Base-by-base conservation (phyloP, 2,888 invertebrate species). In the Ichneumon xanthorius region DNA sequence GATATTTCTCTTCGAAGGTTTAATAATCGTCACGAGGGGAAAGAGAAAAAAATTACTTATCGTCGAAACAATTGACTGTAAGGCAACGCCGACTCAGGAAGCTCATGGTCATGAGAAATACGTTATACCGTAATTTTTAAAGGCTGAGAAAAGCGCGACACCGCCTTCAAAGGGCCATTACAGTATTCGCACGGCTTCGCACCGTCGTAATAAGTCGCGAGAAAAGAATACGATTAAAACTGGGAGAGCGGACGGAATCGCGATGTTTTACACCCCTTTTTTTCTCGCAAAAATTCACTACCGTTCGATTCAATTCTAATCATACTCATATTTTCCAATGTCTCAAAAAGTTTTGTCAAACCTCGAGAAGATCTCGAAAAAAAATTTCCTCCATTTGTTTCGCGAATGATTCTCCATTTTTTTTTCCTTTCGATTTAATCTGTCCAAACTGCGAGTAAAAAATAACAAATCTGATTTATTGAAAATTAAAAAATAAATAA, bases 111-210 rank as follows among this genome's bases (percentile, higher is more conserved):
- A 58, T 58, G 58, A 26, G 58, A 58, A 58, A 22, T 4, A 4
- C 4, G 58, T 14, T 11, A 14, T 58, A 58, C 58, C 58, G 58
- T 58, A 58, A 58, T 58, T 58, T 58, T 58, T 19, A 19, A 4
- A 26, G 11, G 58, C 58, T 58, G 58, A 58, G 58, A 58, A 58
- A 22, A 58, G 26, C 58, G 58, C 58, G 58, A 58, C 58, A 58
- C 58, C 11, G 58, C 9, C 58, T 26, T 58, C 22, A 58, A 58
- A 58, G 58, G 58, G 58, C 58, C 58, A 58, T 58, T 58, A 58
- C 58, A 11, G 26, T 1, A 58, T 26, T 58, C 58, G 58, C 58
- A 58, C 58, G 58, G 3, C 26, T 26, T 4, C 26, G 37, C 58
- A 11, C 58, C 55, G 22, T 19, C 58, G 19, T 58, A 58, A 58